phyloP scores from a whole-genome alignment of 2,888 invertebrate species.

The Opisthograptis luteolata region DNA sequence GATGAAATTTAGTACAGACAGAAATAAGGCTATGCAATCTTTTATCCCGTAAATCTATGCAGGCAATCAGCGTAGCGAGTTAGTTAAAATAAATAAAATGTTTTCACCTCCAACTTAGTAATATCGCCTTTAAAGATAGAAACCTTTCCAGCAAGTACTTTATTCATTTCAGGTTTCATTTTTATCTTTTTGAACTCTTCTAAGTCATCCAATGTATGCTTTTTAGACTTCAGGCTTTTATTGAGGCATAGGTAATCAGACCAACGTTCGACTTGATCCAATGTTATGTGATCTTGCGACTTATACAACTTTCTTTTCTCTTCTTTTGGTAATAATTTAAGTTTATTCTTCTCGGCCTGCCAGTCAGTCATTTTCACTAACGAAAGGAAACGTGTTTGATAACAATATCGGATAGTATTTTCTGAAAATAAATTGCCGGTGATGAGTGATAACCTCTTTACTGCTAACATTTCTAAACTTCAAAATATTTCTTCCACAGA shows the following conservation, averaged over 20 bases:
- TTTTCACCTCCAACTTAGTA: constrained; percentile 88
- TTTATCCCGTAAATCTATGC: too few species aligned
- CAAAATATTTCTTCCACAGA: too few species aligned
- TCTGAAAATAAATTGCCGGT: too few species aligned
- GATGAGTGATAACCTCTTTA: too few species aligned
- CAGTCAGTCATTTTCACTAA: constrained; percentile 74
- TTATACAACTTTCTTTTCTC: constrained; percentile 83
- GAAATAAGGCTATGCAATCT: too few species aligned
- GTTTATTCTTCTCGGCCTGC: constrained; percentile 80
- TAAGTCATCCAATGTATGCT: constrained; percentile 63
- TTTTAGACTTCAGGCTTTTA: constrained; percentile 61
- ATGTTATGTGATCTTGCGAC: constrained; percentile 59
- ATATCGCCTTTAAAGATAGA: constrained; percentile 92
- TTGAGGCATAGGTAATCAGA: constrained; percentile 69
- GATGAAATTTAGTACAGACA: too few species aligned
- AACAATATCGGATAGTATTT: not conserved
- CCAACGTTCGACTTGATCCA: constrained; percentile 84
- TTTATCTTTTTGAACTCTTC: constrained; percentile 40
- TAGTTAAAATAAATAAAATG: constrained; percentile 13
- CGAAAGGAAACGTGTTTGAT: constrained; percentile 42
- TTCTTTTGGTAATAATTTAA: constrained; percentile 74
- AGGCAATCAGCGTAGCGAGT: too few species aligned
- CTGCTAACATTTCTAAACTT: too few species aligned
- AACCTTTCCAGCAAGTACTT: constrained; percentile 83
- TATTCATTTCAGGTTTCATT: constrained; percentile 65